Evolutionary conservation across 2,888 invertebrate genomes (phyloP).

Genomic region (Drosophila algonquin): DNA sequence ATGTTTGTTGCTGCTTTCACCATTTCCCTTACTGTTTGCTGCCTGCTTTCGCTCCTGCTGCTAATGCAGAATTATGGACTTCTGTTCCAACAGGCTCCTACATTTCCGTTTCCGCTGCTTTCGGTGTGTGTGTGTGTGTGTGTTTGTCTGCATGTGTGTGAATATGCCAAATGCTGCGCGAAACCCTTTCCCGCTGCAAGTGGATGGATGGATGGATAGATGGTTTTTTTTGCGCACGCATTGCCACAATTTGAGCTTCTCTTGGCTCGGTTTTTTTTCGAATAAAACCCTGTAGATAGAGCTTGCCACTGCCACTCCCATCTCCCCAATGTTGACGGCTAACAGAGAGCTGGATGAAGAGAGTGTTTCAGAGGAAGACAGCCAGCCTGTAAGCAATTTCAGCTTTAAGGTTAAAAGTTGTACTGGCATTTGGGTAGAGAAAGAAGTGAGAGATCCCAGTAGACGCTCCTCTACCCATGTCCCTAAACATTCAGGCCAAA

Average conservation of each 20-base stretch:
- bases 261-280: background rate
- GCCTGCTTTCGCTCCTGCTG: constrained; percentile 33
- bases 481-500: background rate
- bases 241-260: constrained; percentile 10
- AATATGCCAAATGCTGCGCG: constrained; percentile 17
- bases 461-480: background rate
- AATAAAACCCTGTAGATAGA: constrained; percentile 17
- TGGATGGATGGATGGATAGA: constrained; percentile 24
- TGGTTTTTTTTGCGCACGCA: constrained; percentile 38
- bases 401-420: background rate
- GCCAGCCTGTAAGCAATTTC: background rate
- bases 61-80: constrained; percentile 73
- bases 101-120: constrained; percentile 76
- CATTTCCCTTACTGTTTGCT: constrained; percentile 17
- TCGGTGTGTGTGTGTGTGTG: constrained; percentile 28
- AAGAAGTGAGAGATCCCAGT: too few relatives aligned
- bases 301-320: constrained; percentile 17
- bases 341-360: background rate
- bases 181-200: constrained; percentile 36
- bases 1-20: constrained; percentile 34
- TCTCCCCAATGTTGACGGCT: constrained; percentile 9
- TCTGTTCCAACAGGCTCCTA: constrained; percentile 68
- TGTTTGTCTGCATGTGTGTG: constrained; percentile 14
- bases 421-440: background rate
- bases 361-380: background rate